A percentile compares a stretch with the other conserved stretches of the same genome.
phyloP scores from a whole-genome alignment of 2,113 vertebrate genomes.

The Gnathonemus echidnorhynchus region DNA sequence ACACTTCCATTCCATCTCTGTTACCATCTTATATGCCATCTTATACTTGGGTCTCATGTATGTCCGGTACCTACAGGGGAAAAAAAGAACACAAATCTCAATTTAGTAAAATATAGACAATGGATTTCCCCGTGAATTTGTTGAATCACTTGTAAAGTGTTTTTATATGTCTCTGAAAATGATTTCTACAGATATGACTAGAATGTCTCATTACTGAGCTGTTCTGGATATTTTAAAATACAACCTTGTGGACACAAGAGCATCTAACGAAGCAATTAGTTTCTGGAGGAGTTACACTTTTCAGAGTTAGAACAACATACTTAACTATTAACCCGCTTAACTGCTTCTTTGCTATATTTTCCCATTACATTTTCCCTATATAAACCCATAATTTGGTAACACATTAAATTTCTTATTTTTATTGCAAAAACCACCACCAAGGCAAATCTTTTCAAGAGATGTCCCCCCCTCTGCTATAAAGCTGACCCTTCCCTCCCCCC shows the following conservation, averaged over 20 bases:
- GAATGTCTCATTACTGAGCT: background rate
- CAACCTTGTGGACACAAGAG: background rate
- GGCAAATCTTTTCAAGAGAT: background rate
- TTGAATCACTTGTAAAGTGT: background rate
- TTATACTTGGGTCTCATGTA: constrained; percentile 85
- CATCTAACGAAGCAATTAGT: background rate
- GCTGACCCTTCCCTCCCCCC: background rate
- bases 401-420: background rate
- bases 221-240: background rate
- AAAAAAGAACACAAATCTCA: background rate
- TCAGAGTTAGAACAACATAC: background rate
- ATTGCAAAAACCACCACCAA: background rate
- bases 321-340: background rate
- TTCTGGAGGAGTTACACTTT: background rate
- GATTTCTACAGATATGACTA: background rate
- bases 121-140: background rate
- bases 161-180: background rate
- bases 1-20: constrained; percentile 90
- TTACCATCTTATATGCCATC: constrained; percentile 79
- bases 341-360: background rate
- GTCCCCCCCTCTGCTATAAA: background rate
- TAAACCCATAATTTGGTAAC: background rate
- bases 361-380: background rate
- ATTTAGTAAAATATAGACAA: background rate
- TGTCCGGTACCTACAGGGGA: constrained; percentile 73